phyloP scores from a whole-genome alignment of 1,140 invertebrate genomes.

The Chionoecetes opilio region DNA sequence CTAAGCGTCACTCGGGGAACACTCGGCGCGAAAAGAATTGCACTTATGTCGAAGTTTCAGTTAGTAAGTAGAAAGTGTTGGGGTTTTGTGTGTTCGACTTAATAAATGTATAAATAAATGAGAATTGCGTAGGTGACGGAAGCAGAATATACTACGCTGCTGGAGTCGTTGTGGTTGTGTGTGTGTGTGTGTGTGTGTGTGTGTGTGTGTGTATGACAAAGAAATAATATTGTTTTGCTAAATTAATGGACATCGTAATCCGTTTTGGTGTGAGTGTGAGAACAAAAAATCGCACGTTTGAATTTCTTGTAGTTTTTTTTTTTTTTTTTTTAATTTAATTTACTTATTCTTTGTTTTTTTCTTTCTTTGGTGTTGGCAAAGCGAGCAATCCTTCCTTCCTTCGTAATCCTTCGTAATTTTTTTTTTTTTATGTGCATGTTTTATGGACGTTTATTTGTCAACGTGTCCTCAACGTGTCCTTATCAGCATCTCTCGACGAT shows the following conservation, averaged over 20 bases:
- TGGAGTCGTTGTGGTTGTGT: not conserved
- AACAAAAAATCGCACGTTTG: not conserved
- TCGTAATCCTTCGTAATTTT: too few species aligned
- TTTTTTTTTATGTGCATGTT: too few species aligned
- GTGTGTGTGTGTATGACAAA: not conserved
- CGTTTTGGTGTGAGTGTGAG: not conserved
- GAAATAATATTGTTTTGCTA: not conserved
- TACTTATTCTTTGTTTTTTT: not conserved
- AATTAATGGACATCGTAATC: not conserved
- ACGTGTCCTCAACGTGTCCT: too few species aligned
- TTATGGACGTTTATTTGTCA: too few species aligned
- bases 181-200: constrained; percentile 33
- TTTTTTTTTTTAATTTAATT: not conserved
- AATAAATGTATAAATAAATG: not conserved
- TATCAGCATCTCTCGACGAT: too few species aligned
- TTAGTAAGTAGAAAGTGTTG: not conserved
- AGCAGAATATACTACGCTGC: not conserved
- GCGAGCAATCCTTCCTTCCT: not conserved
- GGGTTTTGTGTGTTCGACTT: not conserved
- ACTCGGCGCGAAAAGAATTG: not conserved
- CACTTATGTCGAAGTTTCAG: not conserved
- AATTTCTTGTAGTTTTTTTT: not conserved
- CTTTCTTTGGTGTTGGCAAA: not conserved
- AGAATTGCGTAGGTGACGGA: not conserved
- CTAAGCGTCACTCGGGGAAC: not conserved